phyloP scores from a whole-genome alignment of 2,888 invertebrate genomes.

The Pteria penguin region DNA sequence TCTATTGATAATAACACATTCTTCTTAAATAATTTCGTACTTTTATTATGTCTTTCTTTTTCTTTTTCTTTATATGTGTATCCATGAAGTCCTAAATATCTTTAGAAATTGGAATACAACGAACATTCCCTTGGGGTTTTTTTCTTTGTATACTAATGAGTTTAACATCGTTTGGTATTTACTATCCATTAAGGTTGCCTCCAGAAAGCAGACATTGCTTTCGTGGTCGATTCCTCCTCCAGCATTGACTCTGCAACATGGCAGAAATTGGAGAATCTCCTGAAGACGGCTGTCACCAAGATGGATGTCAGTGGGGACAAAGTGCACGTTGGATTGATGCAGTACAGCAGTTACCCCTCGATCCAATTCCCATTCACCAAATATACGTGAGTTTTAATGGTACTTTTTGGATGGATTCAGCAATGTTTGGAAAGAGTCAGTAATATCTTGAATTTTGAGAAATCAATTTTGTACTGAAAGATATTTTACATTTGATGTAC shows the following conservation, averaged over 20 bases:
- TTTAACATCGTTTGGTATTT: too few species aligned
- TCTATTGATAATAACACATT: too few species aligned
- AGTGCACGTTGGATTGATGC: constrained; percentile 62
- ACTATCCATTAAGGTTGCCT: constrained; percentile 47
- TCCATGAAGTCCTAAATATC: background rate
- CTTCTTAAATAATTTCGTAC: too few species aligned
- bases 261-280: constrained; percentile 59
- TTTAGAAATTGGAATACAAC: background rate
- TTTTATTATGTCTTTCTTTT: too few species aligned
- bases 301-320: constrained; percentile 55
- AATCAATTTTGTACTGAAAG: too few species aligned
- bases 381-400: constrained; percentile 28
- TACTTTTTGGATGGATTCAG: too few species aligned
- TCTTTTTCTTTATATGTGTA: too few species aligned
- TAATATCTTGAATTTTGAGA: too few species aligned
- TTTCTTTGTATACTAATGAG: too few species aligned
- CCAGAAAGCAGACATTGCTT: constrained; percentile 59
- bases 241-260: constrained; percentile 59
- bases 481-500: too few species aligned
- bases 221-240: constrained; percentile 62
- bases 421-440: too few species aligned
- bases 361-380: constrained; percentile 53
- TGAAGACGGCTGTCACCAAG: constrained; percentile 55
- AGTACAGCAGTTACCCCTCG: constrained; percentile 60
- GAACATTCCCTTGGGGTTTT: background rate